These are phyloP conservation scores for Endomychus coccineus DNA, from an alignment of 2,888 invertebrate species.

Conservation along the genomic window DNA sequence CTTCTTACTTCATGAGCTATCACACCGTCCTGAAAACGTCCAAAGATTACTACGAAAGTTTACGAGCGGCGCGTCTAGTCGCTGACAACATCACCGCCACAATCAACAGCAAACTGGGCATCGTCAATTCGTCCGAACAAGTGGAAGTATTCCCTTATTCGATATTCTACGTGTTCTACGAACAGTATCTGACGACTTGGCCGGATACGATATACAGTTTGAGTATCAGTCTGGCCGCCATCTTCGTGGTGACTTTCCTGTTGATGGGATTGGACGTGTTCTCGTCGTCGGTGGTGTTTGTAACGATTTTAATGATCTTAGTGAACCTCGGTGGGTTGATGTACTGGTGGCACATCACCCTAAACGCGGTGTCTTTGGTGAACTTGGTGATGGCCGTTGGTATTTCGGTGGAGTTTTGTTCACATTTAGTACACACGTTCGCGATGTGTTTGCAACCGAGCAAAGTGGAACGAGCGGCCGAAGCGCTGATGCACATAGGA, in stretches of 20 bases:
- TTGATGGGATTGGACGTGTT: constrained; percentile 91
- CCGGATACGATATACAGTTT: constrained; percentile 81
- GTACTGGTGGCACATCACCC: constrained; percentile 93
- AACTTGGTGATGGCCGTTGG: constrained; percentile 98
- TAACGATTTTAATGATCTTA: constrained; percentile 91
- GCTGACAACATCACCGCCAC: constrained; percentile 67
- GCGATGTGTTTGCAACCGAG: constrained; percentile 66
- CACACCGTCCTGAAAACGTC: constrained; percentile 88
- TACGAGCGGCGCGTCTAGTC: constrained; percentile 64
- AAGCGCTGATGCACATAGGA: constrained; percentile 75
- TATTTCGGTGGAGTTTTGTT: constrained; percentile 97
- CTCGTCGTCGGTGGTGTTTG: constrained; percentile 79
- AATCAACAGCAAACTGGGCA: constrained; percentile 55
- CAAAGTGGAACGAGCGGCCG: constrained; percentile 69
- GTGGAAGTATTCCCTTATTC: constrained; percentile 74
- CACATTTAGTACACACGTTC: constrained; percentile 92
- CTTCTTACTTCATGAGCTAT: constrained; percentile 91
- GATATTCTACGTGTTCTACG: constrained; percentile 97
- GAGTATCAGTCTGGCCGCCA: constrained; percentile 82
- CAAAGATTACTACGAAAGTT: constrained; percentile 80
- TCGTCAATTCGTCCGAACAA: constrained; percentile 38
- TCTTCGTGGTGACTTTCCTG: constrained; percentile 87
- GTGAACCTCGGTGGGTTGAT: constrained; percentile 89
- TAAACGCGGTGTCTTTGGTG: constrained; percentile 95
- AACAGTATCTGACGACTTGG: constrained; percentile 97